Evolutionary conservation across 1,140 invertebrate species (phyloP).

Genomic region (Megalopta genalis): DNA sequence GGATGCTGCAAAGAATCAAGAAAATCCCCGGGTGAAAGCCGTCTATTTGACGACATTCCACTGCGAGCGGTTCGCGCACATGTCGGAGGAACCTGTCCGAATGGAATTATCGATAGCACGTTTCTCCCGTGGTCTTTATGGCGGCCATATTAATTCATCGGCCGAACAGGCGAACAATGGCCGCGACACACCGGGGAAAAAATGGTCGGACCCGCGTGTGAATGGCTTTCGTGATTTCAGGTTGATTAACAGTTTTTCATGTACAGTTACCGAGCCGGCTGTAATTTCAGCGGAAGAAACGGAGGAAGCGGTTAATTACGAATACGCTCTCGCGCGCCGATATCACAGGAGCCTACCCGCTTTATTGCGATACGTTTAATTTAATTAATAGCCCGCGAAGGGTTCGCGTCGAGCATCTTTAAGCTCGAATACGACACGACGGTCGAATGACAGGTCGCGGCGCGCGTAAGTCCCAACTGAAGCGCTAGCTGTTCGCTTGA

Average conservation of each 20-base stretch:
- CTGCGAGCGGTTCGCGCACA: background rate
- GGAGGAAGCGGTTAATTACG: slow-evolving; percentile 39
- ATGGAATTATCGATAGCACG: slow-evolving; percentile 5
- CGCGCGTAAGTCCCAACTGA: too few species aligned
- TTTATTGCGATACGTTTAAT: background rate
- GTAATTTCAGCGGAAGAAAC: slow-evolving; percentile 21
- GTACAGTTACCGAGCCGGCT: slow-evolving; percentile 30
- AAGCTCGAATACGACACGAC: too few species aligned
- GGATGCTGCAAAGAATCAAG: too few species aligned
- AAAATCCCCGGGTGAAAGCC: too few species aligned
- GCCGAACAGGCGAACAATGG: background rate
- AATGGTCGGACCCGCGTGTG: background rate
- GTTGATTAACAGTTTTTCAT: slow-evolving; percentile 48
- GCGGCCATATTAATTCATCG: background rate
- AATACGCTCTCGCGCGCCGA: slow-evolving; percentile 12
- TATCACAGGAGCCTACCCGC: background rate
- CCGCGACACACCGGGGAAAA: background rate
- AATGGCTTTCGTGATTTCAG: slow-evolving; percentile 32
- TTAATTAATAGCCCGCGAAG: background rate
- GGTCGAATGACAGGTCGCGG: too few species aligned
- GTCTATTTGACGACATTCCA: too few species aligned
- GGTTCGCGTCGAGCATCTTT: background rate
- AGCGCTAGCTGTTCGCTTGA: too few species aligned
- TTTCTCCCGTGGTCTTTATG: background rate
- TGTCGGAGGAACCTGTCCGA: background rate